phyloP scores from a whole-genome alignment of 2,797 vertebrate species.

The Chaetophractus vellerosus region DNA sequence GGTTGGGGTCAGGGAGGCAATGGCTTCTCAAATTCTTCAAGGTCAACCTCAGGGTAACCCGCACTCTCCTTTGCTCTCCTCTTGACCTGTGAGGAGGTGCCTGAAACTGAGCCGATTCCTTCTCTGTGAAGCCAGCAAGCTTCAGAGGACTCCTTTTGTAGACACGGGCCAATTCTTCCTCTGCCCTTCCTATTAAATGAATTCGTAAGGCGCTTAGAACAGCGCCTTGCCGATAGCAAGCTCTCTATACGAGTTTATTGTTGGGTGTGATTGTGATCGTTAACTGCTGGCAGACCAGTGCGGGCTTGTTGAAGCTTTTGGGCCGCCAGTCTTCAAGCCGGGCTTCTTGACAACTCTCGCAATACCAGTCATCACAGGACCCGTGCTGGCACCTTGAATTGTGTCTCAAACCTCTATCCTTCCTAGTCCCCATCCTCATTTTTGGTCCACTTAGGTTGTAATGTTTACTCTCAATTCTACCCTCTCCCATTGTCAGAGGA shows the following conservation, averaged over 20 bases:
- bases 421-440: neutral
- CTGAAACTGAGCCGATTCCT: neutral
- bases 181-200: neutral
- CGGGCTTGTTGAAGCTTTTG: neutral
- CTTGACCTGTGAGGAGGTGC: neutral
- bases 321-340: neutral
- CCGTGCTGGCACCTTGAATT: neutral
- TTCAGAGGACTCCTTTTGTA: neutral
- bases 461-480: neutral
- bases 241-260: neutral
- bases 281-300: neutral
- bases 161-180: neutral
- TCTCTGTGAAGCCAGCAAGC: neutral
- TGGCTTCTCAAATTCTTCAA: neutral
- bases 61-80: neutral
- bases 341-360: neutral
- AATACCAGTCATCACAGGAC: neutral
- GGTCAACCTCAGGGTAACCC: neutral
- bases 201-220: neutral
- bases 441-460: neutral
- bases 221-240: rapidly evolving
- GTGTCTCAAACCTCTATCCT: neutral
- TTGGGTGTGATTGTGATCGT: too few relatives aligned
- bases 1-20: neutral
- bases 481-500: too few relatives aligned